A percentile compares a stretch with the other conserved stretches of the same genome.
Conservation (phyloP, 2,888 invertebrate species). For the Noctua fimbriata region DNA sequence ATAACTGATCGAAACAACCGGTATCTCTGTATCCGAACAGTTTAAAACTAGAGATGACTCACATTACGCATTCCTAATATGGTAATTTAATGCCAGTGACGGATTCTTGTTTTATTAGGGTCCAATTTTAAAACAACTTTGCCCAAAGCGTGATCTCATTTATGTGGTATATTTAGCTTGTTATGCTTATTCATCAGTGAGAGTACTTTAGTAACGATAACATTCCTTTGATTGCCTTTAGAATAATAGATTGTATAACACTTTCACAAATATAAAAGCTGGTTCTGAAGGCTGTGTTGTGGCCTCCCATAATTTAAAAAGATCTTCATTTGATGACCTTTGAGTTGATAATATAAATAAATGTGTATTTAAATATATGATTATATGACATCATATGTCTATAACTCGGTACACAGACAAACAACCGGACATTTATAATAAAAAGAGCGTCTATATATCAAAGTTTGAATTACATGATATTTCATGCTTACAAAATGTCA, state of each 20-base stretch:
- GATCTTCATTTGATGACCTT: constrained; percentile 56
- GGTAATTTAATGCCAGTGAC: constrained; percentile 63
- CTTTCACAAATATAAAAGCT: constrained; percentile 25
- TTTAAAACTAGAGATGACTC: constrained; percentile 81
- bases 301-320: constrained; percentile 58
- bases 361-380: constrained; percentile 42
- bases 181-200: constrained; percentile 17
- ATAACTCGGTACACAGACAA: constrained; percentile 25
- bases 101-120: constrained; percentile 66
- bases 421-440: constrained; percentile 24
- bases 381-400: constrained; percentile 58
- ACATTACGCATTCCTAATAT: constrained; percentile 70
- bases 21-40: constrained; percentile 67
- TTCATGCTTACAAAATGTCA: constrained; percentile 2
- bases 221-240: neutral
- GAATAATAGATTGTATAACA: neutral
- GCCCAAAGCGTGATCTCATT: constrained; percentile 39
- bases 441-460: constrained; percentile 1
- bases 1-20: constrained; percentile 66
- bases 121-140: constrained; percentile 43
- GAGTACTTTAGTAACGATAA: neutral
- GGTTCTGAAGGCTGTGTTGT: constrained; percentile 22
- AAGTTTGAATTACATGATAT: neutral
- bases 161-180: constrained; percentile 12
- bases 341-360: constrained; percentile 41